Evolutionary conservation across 2,797 vertebrate species (phyloP).

Genomic region (Heterohyrax brucei): DNA sequence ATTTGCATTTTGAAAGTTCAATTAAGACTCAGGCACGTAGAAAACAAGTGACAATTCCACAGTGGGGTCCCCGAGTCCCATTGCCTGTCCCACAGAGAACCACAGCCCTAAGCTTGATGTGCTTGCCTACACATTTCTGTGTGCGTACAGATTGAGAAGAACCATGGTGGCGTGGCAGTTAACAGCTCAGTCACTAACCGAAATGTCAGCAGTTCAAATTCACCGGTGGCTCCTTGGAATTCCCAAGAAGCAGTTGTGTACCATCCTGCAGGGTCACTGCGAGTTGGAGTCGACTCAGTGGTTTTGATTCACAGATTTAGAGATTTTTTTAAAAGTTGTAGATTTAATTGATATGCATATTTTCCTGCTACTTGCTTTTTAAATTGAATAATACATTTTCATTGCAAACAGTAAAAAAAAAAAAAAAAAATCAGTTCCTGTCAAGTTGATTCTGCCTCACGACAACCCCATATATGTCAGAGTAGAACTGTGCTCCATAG

Average conservation of each 20-base stretch:
- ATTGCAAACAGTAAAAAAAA: too few relatives aligned
- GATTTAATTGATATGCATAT: not conserved
- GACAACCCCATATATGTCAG: too few relatives aligned
- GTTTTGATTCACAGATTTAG: not conserved
- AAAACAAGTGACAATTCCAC: not conserved
- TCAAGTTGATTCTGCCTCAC: too few relatives aligned
- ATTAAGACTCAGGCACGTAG: not conserved
- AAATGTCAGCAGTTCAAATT: too few relatives aligned
- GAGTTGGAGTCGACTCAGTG: too few relatives aligned
- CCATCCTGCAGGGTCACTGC: too few relatives aligned
- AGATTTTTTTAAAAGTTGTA: not conserved
- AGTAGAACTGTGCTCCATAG: not conserved
- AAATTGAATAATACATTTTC: not conserved
- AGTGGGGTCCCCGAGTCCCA: not conserved
- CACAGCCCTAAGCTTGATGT: not conserved
- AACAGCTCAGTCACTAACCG: too few relatives aligned
- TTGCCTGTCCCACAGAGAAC: not conserved
- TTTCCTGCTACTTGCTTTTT: slow-evolving; percentile 7
- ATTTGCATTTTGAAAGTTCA: slow-evolving; percentile 49
- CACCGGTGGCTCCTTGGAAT: too few relatives aligned
- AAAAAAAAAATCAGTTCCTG: too few relatives aligned
- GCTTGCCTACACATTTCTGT: too few relatives aligned
- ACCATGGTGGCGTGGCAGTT: too few relatives aligned
- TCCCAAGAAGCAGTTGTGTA: too few relatives aligned
- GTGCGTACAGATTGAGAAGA: not conserved